Evolutionary conservation across 2,113 vertebrate species (phyloP), one percentile per base, ranked within the genome.

Genomic region (Nycticryphes semicollaris): DNA sequence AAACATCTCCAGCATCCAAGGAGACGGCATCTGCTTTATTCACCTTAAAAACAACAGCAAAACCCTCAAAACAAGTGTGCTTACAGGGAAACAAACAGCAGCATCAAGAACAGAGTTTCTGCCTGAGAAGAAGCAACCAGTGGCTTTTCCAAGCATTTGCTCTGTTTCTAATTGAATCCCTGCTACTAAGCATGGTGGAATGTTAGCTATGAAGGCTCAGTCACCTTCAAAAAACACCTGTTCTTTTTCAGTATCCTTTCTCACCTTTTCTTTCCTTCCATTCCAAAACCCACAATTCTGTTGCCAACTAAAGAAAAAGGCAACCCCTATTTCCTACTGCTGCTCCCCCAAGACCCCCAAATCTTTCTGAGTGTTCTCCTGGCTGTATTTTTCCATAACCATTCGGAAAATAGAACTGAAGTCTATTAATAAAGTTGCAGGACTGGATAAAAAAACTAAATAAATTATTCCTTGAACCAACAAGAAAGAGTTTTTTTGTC

Each of bases 1-100:
- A 99, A 76, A 98, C 98, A 74, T 99, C 99, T 92, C 99, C 99
- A 62, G 99, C 98, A 96, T 99, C 99, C 92, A 99, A 94, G 10
- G 98, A 98, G 79, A 97, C 98, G 10, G 98, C 97, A 87, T 99
- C 99, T 63, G 98, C 99, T 91, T 98, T 98, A 94, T 99, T 99
- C 16, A 80, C 98, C 99, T 99, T 77, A 82, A 95, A 86, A 92
- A 87, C 4, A 95, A 84, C 6, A 93, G 62, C 24, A 89, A 94
- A 94, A 47, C 6, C 5, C 25, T 72, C 51, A 78, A 78, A 93
- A 43, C 6, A 33, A 72, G 37, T 37, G 23, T 35, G 7, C 28
- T 75, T n/a, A 68, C 69, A 91, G 24, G 6, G 14, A 78, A 94
- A 88, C 4, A 83, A 84, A 70, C 28, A 89, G 35, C 51, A 83